Evolutionary conservation across 2,797 vertebrate species (phyloP).

Genomic region (Scleropages formosus): DNA sequence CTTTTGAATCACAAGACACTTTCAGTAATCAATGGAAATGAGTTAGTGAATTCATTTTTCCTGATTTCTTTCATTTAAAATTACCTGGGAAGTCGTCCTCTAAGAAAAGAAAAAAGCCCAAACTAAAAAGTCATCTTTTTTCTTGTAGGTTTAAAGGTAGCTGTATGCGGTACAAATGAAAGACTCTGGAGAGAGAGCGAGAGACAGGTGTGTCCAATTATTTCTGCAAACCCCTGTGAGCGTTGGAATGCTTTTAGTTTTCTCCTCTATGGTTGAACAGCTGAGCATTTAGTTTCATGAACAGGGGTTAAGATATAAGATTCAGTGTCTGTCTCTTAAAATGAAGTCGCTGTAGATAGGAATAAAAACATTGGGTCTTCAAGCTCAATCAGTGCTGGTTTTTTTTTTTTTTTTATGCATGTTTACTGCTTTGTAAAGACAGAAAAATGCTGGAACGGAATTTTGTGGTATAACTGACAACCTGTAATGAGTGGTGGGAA

Average conservation of each 20-base stretch:
- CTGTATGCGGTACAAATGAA: not conserved
- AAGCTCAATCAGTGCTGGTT: too few species aligned
- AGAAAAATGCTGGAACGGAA: too few species aligned
- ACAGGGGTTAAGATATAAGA: not conserved
- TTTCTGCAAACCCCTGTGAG: constrained; percentile 2
- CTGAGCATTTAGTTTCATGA: not conserved
- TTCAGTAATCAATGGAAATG: too few species aligned
- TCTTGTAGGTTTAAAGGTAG: not conserved
- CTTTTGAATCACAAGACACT: too few species aligned
- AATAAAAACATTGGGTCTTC: not conserved
- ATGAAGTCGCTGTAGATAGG: not conserved
- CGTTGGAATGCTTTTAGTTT: not conserved
- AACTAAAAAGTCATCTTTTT: not conserved
- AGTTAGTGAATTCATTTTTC: too few species aligned
- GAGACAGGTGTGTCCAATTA: constrained; percentile 19
- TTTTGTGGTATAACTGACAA: too few species aligned
- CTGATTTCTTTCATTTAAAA: not conserved
- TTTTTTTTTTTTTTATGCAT: too few species aligned
- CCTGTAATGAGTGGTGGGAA: too few species aligned
- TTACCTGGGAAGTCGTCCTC: constrained; percentile 2
- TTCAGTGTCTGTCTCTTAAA: not conserved
- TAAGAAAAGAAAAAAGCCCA: not conserved
- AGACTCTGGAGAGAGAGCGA: not conserved
- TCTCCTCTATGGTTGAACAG: not conserved
- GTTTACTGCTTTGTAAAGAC: too few species aligned